Base-by-base conservation (phyloP, 2,113 vertebrate species). In the Calonectris borealis region DNA sequence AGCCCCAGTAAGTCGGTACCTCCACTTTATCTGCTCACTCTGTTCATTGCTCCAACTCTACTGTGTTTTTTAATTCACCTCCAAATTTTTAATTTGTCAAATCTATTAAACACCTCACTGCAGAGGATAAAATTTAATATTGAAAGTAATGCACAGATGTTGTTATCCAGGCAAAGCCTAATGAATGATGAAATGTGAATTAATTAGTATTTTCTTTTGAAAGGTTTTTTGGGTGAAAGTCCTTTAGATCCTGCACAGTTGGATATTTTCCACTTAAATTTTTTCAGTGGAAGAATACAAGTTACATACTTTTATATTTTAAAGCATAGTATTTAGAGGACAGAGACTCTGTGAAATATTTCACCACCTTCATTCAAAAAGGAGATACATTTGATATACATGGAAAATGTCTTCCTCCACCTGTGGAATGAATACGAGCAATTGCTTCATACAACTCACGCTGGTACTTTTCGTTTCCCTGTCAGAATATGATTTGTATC, bases 401-500 rank as follows among this genome's bases (percentile, higher is more conserved):
- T 13, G 3, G 68, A 55, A 71, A 94, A 52, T 7, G 4, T 76
- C 93, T 94, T 79, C 11, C n/a, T 87, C 81, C 58, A 85, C 81
- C 58, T 85, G 54, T 83, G 89, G 54, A 89, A 72, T 65, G 57
- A 86, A 69, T 57, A 62, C 0, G 1, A 86, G 34, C 25, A 54
- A 83, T 88, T 76, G 48, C 75, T 83, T 94, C 89, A 58, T 31
- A 72, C 65, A 79, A 5, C 66, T 92, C 52, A 71, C 7, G 7
- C 40, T 76, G 83, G 22, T 84, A 46, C 27, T 73, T 85, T 79
- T 90, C 4, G 1, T 86, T 94, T 83, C 54, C 52, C 81, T 89
- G 70, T 83, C 89, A 95, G 78, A 91, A 49, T 62, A 77, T 83
- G 66, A 95, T 97, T 94, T 96, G 61, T 85, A 55, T 91, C 34